Conservation (phyloP, 2,113 vertebrate genomes). For the Scomber colias region DNA sequence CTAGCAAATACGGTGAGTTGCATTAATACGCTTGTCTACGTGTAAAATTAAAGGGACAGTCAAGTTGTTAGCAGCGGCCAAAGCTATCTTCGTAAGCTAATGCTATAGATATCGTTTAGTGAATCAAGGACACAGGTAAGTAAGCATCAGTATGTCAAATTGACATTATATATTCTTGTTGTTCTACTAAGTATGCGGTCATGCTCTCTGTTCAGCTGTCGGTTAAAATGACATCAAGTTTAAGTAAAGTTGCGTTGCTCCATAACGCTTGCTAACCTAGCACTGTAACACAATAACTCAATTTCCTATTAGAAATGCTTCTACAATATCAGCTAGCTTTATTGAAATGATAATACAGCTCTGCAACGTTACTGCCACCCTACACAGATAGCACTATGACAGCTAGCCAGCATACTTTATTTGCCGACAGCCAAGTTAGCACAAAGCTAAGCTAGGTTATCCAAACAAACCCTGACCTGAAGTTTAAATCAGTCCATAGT, state of each 20-base stretch:
- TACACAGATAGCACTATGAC: neutral
- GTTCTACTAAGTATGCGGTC: neutral
- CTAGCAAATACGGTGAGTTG: constrained; percentile 45
- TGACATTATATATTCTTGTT: too few species aligned
- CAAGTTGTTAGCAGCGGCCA: constrained; percentile 42
- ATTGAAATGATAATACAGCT: neutral
- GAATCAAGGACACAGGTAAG: neutral
- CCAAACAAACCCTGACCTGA: constrained; percentile 11
- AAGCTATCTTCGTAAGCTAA: constrained; percentile 51
- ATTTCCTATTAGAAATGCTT: neutral
- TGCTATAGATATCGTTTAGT: constrained; percentile 15
- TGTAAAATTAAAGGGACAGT: constrained; percentile 8
- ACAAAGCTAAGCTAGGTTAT: constrained; percentile 33
- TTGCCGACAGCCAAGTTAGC: constrained; percentile 23
- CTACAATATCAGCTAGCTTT: neutral
- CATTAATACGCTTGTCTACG: neutral
- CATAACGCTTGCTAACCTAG: constrained; percentile 47
- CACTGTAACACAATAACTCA: neutral
- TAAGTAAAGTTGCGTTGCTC: neutral
- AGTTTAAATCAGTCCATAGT: neutral
- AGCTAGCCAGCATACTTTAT: neutral
- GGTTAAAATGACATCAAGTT: neutral
- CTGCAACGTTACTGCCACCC: neutral
- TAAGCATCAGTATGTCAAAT: constrained; percentile 1
- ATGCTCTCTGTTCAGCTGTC: neutral